Percentiles rank a stretch among this genome's conserved stretches.
Evolutionary conservation across 2,888 invertebrate species (phyloP).

Genomic region (Monopis laevigella): DNA sequence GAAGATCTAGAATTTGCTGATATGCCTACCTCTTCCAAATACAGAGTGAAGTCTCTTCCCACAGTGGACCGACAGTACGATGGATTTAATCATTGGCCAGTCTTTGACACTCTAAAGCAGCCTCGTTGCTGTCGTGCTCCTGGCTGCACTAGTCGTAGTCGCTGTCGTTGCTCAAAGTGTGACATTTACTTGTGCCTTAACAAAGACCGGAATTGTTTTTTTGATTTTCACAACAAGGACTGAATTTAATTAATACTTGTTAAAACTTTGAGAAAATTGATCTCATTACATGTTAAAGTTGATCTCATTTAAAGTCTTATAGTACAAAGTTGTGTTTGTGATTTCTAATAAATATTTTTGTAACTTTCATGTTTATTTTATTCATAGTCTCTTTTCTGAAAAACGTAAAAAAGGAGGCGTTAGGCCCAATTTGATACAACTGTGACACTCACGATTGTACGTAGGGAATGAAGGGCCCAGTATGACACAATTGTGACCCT

Average conservation of each 20-base stretch:
- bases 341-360: no score
- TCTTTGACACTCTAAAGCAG: slow-evolving; percentile 16
- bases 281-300: no score
- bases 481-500: neutral
- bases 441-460: neutral
- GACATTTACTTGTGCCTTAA: slow-evolving; percentile 22
- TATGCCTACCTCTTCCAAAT: slow-evolving; percentile 18
- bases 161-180: slow-evolving; percentile 22
- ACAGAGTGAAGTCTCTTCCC: slow-evolving; percentile 17
- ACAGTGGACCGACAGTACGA: slow-evolving; percentile 19
- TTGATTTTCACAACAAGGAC: neutral
- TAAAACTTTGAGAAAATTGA: no score
- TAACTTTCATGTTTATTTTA: no score
- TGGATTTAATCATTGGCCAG: slow-evolving; percentile 21
- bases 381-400: no score
- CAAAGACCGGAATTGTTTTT: slow-evolving; percentile 13
- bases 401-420: no score
- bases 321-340: no score
- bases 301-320: no score
- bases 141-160: slow-evolving; percentile 18
- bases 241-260: no score
- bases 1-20: slow-evolving; percentile 18
- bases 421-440: neutral
- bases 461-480: neutral
- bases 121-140: slow-evolving; percentile 15